Percentiles rank a stretch among this genome's conserved stretches.
Conservation (phyloP, 2,113 vertebrate species). For the Piliocolobus tephrosceles region DNA sequence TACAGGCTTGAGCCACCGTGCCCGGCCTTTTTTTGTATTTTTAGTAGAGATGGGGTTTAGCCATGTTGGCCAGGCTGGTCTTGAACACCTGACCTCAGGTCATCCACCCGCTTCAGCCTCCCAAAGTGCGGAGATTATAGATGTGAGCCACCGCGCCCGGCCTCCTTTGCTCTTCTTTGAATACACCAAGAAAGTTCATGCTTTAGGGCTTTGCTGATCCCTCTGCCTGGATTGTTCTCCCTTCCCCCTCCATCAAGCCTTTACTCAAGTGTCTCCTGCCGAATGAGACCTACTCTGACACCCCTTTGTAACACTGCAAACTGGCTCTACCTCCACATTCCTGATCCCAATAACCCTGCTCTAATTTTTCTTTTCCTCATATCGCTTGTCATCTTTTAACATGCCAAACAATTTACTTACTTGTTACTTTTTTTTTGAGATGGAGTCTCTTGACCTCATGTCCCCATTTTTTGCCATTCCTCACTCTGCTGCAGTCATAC, state of each 20-base stretch:
- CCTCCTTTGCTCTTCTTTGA: background rate
- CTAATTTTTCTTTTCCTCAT: background rate
- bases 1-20: fast-evolving
- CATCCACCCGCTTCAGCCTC: too few species aligned
- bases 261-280: background rate
- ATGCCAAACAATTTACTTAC: background rate
- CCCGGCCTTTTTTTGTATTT: too few species aligned
- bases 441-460: too few species aligned
- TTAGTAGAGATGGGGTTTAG: too few species aligned
- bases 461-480: too few species aligned
- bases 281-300: background rate
- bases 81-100: too few species aligned
- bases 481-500: too few species aligned
- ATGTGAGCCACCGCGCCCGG: fast-evolving
- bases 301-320: background rate
- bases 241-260: background rate
- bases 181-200: background rate
- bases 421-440: background rate
- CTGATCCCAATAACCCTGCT: background rate
- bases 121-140: too few species aligned
- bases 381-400: background rate
- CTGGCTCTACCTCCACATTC: background rate
- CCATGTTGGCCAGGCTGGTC: too few species aligned
- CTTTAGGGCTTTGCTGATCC: background rate
- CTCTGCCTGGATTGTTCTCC: background rate